These are phyloP conservation scores for Neodon shergylaensis DNA, from an alignment of 2,113 vertebrate species.

Conservation along the genomic window DNA sequence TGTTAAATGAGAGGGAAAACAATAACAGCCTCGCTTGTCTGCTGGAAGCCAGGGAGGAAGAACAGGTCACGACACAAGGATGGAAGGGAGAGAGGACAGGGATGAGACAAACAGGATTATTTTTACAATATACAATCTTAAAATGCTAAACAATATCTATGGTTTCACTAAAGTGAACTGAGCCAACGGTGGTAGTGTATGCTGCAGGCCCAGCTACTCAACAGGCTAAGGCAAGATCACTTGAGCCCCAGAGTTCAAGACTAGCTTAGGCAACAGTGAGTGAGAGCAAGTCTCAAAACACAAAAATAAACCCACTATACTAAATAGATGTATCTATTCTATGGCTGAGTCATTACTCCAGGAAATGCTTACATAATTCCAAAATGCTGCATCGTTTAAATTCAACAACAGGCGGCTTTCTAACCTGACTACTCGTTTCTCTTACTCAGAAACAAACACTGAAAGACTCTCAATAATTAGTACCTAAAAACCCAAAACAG, in stretches of 20 bases:
- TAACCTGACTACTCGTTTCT: background rate
- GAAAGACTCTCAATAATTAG: conserved; percentile 4
- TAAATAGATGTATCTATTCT: background rate
- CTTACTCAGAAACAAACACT: background rate
- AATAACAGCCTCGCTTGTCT: background rate
- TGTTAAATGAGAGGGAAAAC: background rate
- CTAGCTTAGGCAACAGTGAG: background rate
- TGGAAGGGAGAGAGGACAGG: background rate
- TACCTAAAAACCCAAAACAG: background rate
- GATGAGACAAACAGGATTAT: background rate
- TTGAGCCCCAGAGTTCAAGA: background rate
- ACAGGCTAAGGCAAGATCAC: background rate
- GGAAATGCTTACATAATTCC: background rate
- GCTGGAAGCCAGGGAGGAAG: too few species aligned
- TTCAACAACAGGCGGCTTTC: background rate
- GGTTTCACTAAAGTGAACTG: background rate
- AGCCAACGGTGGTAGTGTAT: background rate
- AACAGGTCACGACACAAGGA: background rate
- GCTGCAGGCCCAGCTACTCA: background rate
- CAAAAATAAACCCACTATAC: background rate
- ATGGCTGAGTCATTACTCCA: background rate
- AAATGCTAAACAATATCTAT: background rate
- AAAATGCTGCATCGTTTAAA: background rate
- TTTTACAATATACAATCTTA: background rate
- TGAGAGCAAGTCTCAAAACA: background rate